Conservation (phyloP, 2,113 vertebrate species). For the Catharus fuscescens region DNA sequence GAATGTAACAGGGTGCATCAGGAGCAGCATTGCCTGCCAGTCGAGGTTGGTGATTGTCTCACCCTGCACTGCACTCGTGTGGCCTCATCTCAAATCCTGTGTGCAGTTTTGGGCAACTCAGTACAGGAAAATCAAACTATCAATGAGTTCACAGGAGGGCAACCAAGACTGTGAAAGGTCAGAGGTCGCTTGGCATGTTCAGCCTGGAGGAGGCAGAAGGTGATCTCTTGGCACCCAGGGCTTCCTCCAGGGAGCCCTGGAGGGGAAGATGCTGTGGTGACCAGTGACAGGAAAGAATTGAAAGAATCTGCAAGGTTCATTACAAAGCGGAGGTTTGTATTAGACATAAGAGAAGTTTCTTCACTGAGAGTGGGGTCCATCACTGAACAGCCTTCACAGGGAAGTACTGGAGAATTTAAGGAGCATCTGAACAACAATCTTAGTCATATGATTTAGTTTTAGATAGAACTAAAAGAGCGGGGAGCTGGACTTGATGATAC, state of each 20-base stretch:
- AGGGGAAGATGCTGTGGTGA: neutral
- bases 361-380: rapidly evolving
- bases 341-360: neutral
- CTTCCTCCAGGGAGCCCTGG: rapidly evolving
- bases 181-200: neutral
- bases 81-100: rapidly evolving
- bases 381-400: neutral
- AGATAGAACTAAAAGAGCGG: neutral
- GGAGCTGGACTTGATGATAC: neutral
- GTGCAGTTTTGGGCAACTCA: neutral
- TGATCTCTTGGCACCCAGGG: neutral
- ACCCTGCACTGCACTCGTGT: rapidly evolving
- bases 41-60: rapidly evolving
- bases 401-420: neutral
- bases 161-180: neutral
- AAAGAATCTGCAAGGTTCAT: neutral
- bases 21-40: rapidly evolving
- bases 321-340: neutral
- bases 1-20: neutral
- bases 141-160: neutral
- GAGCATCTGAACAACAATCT: rapidly evolving
- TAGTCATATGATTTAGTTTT: neutral
- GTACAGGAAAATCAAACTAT: neutral
- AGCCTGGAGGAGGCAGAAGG: neutral
- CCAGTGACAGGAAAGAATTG: rapidly evolving